Percentiles rank a stretch among this genome's conserved stretches.
Conservation (phyloP, 2,113 vertebrate genomes). For the Glaucomys volans region DNA sequence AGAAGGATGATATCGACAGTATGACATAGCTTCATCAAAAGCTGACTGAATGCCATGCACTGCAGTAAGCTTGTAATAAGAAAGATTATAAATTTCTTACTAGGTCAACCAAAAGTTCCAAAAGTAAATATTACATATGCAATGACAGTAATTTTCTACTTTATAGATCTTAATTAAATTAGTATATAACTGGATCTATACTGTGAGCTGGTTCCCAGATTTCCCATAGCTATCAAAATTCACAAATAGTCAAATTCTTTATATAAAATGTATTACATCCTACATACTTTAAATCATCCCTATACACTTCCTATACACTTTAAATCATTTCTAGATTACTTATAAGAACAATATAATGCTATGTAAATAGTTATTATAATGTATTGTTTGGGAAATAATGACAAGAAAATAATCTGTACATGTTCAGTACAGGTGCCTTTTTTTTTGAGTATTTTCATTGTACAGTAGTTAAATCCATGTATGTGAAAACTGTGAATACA, state of each 20-base stretch:
- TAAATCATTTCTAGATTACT: not conserved
- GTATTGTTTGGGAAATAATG: not conserved
- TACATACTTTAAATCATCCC: not conserved
- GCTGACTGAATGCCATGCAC: constrained; percentile 99
- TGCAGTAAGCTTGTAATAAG: constrained; percentile 92
- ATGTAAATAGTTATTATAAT: not conserved
- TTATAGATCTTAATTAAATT: constrained; percentile 28
- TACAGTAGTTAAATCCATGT: not conserved
- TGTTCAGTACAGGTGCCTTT: not conserved
- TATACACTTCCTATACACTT: not conserved
- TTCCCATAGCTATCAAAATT: not conserved
- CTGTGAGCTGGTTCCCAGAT: not conserved
- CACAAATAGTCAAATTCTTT: not conserved
- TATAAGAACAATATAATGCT: not conserved
- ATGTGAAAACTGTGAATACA: not conserved
- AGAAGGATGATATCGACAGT: constrained; percentile 98
- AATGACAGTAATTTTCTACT: constrained; percentile 35
- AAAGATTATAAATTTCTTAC: constrained; percentile 63
- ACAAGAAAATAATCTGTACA: not conserved
- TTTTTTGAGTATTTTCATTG: not conserved
- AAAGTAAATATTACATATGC: constrained; percentile 43
- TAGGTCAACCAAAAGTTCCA: constrained; percentile 33
- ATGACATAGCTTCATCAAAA: constrained; percentile 98
- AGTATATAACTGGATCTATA: not conserved
- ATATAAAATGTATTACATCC: not conserved